phyloP scores from a whole-genome alignment of 2,888 invertebrate species.

The Himalopsyche anomala region DNA sequence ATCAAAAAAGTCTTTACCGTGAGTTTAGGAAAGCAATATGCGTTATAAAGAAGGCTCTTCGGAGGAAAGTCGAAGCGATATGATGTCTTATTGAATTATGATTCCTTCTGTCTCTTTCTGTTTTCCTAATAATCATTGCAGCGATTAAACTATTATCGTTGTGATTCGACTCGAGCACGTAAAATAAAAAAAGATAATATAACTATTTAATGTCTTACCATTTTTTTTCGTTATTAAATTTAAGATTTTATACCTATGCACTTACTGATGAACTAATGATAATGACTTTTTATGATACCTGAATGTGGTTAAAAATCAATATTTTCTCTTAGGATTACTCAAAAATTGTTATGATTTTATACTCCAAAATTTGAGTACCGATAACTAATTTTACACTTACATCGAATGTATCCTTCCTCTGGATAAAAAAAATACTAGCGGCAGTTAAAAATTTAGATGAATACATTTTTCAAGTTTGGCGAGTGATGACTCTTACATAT shows the following conservation, averaged over 20 bases:
- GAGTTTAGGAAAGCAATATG: slow-evolving; percentile 31
- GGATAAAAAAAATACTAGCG: slow-evolving; percentile 71
- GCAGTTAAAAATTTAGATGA: slow-evolving; percentile 45
- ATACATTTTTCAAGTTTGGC: slow-evolving; percentile 74
- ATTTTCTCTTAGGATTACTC: slow-evolving; percentile 47
- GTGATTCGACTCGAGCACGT: slow-evolving; percentile 18
- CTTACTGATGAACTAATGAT: slow-evolving; percentile 42
- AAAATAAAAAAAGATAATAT: slow-evolving; percentile 28
- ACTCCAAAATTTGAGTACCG: slow-evolving; percentile 32
- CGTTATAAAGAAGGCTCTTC: not conserved
- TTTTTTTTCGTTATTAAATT: slow-evolving; percentile 37
- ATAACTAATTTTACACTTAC: slow-evolving; percentile 67
- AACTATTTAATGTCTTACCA: slow-evolving; percentile 37
- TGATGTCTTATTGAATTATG: slow-evolving; percentile 6
- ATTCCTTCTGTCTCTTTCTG: slow-evolving; percentile 20
- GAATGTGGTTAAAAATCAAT: slow-evolving; percentile 38
- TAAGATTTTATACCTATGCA: slow-evolving; percentile 42
- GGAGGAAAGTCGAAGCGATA: not conserved
- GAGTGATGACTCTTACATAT: slow-evolving; percentile 79
- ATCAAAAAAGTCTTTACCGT: slow-evolving; percentile 43
- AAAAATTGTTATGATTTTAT: slow-evolving; percentile 41
- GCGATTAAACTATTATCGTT: not conserved
- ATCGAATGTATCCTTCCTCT: slow-evolving; percentile 80
- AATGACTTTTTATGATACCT: slow-evolving; percentile 43
- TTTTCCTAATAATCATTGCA: slow-evolving; percentile 28